Conservation (phyloP, 2,888 invertebrate species). For the Tipula vernalis region DNA sequence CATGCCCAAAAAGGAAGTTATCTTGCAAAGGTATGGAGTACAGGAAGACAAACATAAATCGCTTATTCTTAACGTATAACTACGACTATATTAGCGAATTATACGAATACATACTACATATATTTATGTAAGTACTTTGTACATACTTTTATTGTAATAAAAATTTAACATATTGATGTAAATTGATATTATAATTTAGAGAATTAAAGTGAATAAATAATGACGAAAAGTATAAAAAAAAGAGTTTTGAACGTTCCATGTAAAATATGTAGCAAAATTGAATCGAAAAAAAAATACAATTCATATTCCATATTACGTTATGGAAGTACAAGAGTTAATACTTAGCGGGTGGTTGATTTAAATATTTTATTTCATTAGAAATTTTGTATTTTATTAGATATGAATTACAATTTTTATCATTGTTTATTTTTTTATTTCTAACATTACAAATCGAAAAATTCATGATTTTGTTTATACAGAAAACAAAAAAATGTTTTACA, state of each 20-base stretch:
- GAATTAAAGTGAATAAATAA: neutral
- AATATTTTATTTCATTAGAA: neutral
- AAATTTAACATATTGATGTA: neutral
- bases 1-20: neutral
- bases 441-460: neutral
- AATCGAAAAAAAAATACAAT: neutral
- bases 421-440: neutral
- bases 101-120: no score
- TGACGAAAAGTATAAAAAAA: neutral
- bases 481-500: neutral
- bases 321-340: neutral
- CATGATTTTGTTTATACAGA: neutral
- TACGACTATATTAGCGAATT: neutral
- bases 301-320: neutral
- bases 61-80: neutral
- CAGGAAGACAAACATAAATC: neutral
- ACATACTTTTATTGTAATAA: neutral
- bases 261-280: neutral
- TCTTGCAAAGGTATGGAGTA: neutral
- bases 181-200: neutral
- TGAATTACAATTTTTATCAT: neutral
- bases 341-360: neutral
- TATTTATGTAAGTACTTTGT: neutral
- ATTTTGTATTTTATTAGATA: neutral
- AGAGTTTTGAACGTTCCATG: neutral